These are phyloP conservation scores for Elaeidobius kamerunicus DNA, from an alignment of 2,888 invertebrate species.

Conservation along the genomic window DNA sequence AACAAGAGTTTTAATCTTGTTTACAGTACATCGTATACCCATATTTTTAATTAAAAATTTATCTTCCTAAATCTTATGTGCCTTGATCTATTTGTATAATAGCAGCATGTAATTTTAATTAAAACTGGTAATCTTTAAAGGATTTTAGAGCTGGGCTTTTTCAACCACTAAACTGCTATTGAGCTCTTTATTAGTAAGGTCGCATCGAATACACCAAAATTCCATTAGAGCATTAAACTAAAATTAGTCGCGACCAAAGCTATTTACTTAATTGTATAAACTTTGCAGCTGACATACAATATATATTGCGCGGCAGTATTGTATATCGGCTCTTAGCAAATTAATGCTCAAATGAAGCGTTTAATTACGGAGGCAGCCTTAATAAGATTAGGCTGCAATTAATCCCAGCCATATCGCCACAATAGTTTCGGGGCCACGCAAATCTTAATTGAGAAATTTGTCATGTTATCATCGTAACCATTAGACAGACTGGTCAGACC, in stretches of 20 bases:
- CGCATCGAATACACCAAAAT: constrained; percentile 11
- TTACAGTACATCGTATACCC: too few species aligned
- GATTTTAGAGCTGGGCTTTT: not conserved
- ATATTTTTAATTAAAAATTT: too few species aligned
- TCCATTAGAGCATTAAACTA: constrained; percentile 18
- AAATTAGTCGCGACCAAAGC: constrained; percentile 27
- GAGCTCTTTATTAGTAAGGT: constrained; percentile 1
- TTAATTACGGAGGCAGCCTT: constrained; percentile 29
- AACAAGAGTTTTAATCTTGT: too few species aligned
- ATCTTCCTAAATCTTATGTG: too few species aligned
- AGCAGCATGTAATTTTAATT: too few species aligned
- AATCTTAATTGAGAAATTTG: constrained; percentile 34
- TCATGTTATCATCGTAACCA: constrained; percentile 32
- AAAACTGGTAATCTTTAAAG: too few species aligned
- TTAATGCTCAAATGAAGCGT: constrained; percentile 30
- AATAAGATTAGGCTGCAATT: constrained; percentile 32
- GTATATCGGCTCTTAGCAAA: constrained; percentile 27
- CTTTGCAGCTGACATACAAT: constrained; percentile 26
- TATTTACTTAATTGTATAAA: constrained; percentile 23
- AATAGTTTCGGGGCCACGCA: constrained; percentile 25
- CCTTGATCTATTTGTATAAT: too few species aligned
- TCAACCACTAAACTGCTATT: not conserved
- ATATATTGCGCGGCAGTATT: constrained; percentile 23
- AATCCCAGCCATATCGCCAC: constrained; percentile 30
- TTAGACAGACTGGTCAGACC: constrained; percentile 24